Evolutionary conservation across 2,113 vertebrate genomes (phyloP), one percentile per base, ranked within the genome.

Genomic region (Microcebus murinus): DNA sequence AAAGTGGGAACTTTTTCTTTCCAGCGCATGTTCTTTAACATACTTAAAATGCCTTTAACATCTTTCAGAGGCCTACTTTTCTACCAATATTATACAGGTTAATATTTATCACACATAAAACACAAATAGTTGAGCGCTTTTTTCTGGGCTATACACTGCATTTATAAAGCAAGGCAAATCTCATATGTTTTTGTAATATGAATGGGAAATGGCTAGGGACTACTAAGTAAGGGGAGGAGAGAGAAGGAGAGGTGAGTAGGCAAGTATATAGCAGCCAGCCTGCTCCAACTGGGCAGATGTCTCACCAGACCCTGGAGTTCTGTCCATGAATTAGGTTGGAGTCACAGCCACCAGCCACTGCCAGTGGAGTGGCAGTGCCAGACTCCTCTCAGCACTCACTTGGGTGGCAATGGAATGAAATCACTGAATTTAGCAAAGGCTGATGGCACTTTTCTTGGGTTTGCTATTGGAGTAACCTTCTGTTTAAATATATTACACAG

Each of bases 41-140:
- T 77, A 71, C 14, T 70, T 34, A 80, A 67, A 39, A 39, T 39
- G 8, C 50, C 17, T n/a, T 73, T 31, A 55, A 36, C 6, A 29
- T 63, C 39, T 68, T 87, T 94, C 70, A 90, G 42, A 96, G 87
- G 77, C 39, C 13, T 7, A 29, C 27, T 61, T 85, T 94, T n/a
- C 50, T 84, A 79, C 31, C 45, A 68, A 14, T 57, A 65, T 52
- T 29, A 57, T 12, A 83, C 15, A 84, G 15, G 70, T 45, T 77
- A 70, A 15, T 39, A 36, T 12, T 73, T 92, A 74, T 71, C 59
- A 73, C 15, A 77, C 21, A 23, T 55, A 82, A 76, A 71, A 50
- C 25, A 77, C 45, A 91, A 57, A 93, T 8, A 89, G 34, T 4
- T 13, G 34, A 85, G 57, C 9, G 59, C 21, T 67, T 34, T 42